Evolutionary conservation across 2,113 vertebrate species (phyloP).

Genomic region (Sceloporus undulatus): DNA sequence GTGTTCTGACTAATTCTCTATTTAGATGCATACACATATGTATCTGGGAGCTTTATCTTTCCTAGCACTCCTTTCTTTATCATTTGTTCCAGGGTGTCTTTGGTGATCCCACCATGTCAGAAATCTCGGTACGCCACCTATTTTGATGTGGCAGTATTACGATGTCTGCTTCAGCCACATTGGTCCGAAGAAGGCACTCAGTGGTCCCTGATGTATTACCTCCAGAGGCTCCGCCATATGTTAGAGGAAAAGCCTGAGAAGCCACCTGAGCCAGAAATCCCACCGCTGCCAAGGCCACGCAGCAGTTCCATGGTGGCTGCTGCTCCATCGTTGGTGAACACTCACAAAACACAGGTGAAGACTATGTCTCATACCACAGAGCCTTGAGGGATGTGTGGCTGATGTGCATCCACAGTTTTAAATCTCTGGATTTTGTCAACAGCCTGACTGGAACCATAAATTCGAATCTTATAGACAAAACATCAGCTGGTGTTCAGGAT

Average conservation of each 20-base stretch:
- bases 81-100: constrained; percentile 72
- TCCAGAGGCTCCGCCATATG: constrained; percentile 93
- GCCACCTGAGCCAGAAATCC: constrained; percentile 83
- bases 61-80: neutral
- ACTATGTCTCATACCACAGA: fast-evolving
- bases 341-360: constrained; percentile 96
- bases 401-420: neutral
- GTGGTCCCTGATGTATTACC: constrained; percentile 96
- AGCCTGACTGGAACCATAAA: neutral
- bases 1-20: neutral
- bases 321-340: constrained; percentile 94
- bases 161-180: constrained; percentile 94
- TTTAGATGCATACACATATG: neutral
- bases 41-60: neutral
- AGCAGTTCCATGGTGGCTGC: constrained; percentile 99
- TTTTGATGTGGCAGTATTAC: constrained; percentile 96
- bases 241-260: constrained; percentile 95
- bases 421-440: neutral
- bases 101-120: constrained; percentile 86
- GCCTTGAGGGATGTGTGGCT: neutral
- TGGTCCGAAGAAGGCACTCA: constrained; percentile 98
- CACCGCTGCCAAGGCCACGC: constrained; percentile 89
- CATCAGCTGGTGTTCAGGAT: neutral
- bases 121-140: constrained; percentile 94
- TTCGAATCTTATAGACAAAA: neutral